A percentile compares a stretch with the other conserved stretches of the same genome.
These are phyloP conservation scores for Solea solea DNA, from an alignment of 2,113 vertebrate genomes.

Conservation along the genomic window DNA sequence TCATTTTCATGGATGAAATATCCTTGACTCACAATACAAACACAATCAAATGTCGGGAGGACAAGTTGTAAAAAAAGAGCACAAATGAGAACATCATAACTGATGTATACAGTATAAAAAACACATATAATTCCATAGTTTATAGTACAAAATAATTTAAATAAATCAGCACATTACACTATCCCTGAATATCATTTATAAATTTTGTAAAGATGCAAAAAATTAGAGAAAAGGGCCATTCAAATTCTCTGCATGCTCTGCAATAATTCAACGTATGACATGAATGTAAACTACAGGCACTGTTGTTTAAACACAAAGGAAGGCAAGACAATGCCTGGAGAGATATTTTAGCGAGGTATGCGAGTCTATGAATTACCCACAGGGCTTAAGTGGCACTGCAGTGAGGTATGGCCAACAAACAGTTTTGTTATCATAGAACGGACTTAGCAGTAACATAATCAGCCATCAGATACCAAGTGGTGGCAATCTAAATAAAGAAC, in stretches of 20 bases:
- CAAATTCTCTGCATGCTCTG: constrained; percentile 6
- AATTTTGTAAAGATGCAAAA: not conserved
- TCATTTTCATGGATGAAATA: no score
- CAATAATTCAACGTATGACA: not conserved
- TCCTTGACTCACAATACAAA: no score
- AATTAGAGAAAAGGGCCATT: not conserved
- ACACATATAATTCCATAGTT: no score
- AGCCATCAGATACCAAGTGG: constrained; percentile 50
- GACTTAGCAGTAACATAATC: constrained; percentile 55
- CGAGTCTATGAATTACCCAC: constrained; percentile 56
- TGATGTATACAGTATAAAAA: no score
- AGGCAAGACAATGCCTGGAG: constrained; percentile 23
- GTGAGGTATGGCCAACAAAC: constrained; percentile 41
- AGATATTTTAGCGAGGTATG: constrained; percentile 42
- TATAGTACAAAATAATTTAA: no score
- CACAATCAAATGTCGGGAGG: no score
- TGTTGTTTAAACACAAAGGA: constrained; percentile 51
- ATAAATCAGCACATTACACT: no score
- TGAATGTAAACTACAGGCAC: constrained; percentile 20
- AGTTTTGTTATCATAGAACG: constrained; percentile 64
- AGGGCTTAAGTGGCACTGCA: constrained; percentile 57
- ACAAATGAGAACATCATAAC: no score
- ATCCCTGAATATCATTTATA: not conserved
- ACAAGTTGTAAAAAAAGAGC: no score
- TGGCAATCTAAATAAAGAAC: constrained; percentile 76